These are phyloP conservation scores for Gila robusta DNA, from an alignment of 2,797 vertebrate species.

Conservation along the genomic window DNA sequence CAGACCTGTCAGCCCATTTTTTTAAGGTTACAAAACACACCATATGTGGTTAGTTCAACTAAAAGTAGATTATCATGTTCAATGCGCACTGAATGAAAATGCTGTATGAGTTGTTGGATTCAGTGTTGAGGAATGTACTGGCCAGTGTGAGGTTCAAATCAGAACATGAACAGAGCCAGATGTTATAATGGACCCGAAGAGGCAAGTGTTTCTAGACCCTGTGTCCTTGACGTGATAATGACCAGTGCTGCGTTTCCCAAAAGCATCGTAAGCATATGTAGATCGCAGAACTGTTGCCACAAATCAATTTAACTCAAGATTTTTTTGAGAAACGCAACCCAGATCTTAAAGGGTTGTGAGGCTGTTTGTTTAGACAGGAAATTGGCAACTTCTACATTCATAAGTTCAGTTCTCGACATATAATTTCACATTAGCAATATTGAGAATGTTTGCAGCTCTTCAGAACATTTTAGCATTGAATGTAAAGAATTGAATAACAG, in stretches of 20 bases:
- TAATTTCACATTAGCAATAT: constrained; percentile 46
- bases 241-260: neutral
- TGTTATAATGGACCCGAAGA: constrained; percentile 71
- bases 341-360: constrained; percentile 31
- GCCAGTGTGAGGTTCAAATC: constrained; percentile 20
- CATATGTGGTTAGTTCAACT: neutral
- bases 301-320: neutral
- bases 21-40: neutral
- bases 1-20: neutral
- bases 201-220: constrained; percentile 69
- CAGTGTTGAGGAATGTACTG: constrained; percentile 18
- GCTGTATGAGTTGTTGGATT: neutral
- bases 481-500: constrained; percentile 35
- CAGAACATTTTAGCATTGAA: constrained; percentile 33
- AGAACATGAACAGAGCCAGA: constrained; percentile 19
- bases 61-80: neutral
- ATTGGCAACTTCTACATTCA: constrained; percentile 62
- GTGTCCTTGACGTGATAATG: constrained; percentile 64
- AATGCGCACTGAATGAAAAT: neutral
- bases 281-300: neutral
- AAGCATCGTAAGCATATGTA: neutral
- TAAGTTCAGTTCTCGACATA: constrained; percentile 33
- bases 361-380: constrained; percentile 22
- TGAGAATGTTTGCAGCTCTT: constrained; percentile 37
- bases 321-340: neutral